Percentiles rank a stretch among this genome's conserved stretches.
Conservation (phyloP, 2,888 invertebrate species). For the Stenichneumon culpator region DNA sequence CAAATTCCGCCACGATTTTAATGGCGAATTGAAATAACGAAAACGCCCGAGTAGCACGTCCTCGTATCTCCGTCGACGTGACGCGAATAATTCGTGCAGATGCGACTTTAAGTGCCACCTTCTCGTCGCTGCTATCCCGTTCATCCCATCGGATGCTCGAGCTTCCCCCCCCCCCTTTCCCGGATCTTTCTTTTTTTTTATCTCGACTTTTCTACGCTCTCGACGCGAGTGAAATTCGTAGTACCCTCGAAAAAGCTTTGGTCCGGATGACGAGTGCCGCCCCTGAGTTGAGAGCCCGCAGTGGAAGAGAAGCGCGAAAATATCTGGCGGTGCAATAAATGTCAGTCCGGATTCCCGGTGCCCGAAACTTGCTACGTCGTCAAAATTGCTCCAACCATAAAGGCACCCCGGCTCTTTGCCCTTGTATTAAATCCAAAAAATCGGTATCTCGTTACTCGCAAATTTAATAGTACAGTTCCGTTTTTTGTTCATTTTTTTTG, state of each 20-base stretch:
- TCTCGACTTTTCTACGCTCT: slow-evolving; percentile 65
- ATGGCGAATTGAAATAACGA: slow-evolving; percentile 64
- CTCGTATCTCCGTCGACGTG: slow-evolving; percentile 64
- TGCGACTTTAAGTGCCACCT: slow-evolving; percentile 65
- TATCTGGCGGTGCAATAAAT: slow-evolving; percentile 68
- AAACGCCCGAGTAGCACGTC: slow-evolving; percentile 55
- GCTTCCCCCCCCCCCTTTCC: slow-evolving; percentile 2
- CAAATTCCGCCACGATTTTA: slow-evolving; percentile 46
- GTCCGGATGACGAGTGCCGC: slow-evolving; percentile 59
- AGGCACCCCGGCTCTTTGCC: slow-evolving; percentile 4
- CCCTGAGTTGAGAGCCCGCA: slow-evolving; percentile 40
- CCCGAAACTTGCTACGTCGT: slow-evolving; percentile 61
- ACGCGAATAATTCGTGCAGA: slow-evolving; percentile 66
- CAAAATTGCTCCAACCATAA: slow-evolving; percentile 55
- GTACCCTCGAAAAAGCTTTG: slow-evolving; percentile 68
- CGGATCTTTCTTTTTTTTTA: slow-evolving; percentile 55
- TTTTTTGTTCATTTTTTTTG: not conserved
- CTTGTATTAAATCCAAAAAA: not conserved
- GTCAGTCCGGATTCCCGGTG: slow-evolving; percentile 60
- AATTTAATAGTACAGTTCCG: not conserved
- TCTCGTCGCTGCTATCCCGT: slow-evolving; percentile 43
- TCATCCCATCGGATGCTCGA: slow-evolving; percentile 31
- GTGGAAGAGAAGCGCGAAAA: slow-evolving; percentile 62
- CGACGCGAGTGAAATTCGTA: slow-evolving; percentile 69
- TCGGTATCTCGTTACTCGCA: not conserved